These are phyloP conservation scores for Diarsia brunnea DNA, from an alignment of 2,888 invertebrate genomes.

Conservation along the genomic window DNA sequence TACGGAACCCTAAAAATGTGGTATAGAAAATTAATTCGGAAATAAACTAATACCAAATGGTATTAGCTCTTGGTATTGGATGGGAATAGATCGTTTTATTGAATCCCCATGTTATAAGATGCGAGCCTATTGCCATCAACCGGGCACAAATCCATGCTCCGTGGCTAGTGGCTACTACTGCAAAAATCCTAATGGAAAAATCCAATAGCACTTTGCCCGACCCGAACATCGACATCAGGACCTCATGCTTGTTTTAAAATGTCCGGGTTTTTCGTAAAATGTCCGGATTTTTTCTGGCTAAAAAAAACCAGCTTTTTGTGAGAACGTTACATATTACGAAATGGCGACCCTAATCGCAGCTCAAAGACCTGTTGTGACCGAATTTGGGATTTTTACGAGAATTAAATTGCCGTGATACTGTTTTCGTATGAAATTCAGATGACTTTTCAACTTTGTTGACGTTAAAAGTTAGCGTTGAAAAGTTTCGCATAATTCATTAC, in stretches of 20 bases:
- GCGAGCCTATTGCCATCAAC: no score
- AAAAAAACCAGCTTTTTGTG: background rate
- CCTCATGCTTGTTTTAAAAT: background rate
- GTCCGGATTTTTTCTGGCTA: background rate
- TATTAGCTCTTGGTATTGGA: no score
- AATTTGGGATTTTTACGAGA: constrained; percentile 48
- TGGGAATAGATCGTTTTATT: no score
- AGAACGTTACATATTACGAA: background rate
- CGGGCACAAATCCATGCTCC: no score
- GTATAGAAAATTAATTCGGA: no score
- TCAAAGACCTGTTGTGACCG: constrained; percentile 14
- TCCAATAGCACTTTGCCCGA: no score
- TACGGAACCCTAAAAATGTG: no score
- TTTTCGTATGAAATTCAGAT: constrained; percentile 56
- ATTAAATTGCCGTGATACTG: constrained; percentile 42
- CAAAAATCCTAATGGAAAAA: no score
- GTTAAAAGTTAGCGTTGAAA: constrained; percentile 13
- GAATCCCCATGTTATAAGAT: no score
- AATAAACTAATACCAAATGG: no score
- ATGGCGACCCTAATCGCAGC: constrained; percentile 8
- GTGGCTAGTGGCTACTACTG: no score
- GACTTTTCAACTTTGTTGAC: constrained; percentile 35
- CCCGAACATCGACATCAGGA: no score
- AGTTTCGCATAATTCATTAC: constrained; percentile 24
- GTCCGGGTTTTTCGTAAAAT: background rate